Conservation (phyloP, 2,113 vertebrate genomes). For the Lampris megalopsis region DNA sequence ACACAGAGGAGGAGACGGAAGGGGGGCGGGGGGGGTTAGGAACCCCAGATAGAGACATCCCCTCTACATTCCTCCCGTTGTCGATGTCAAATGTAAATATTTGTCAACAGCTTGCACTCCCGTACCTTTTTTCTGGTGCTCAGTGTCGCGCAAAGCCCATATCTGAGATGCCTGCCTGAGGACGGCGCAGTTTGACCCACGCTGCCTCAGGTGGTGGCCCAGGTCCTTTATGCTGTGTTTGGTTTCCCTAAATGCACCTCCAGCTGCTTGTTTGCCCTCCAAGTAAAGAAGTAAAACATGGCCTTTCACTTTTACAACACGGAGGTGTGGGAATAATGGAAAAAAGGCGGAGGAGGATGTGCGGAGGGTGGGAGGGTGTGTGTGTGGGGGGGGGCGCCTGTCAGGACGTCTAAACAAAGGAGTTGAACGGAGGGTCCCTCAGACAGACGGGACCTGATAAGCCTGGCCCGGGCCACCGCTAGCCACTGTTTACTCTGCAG, state of each 20-base stretch:
- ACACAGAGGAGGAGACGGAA: conserved; percentile 66
- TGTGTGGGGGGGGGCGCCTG: conserved; percentile 67
- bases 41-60: conserved; percentile 62
- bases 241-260: conserved; percentile 68
- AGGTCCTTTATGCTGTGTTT: conserved; percentile 64
- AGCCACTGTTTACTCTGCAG: conserved; percentile 78
- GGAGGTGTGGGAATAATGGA: conserved; percentile 77
- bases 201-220: conserved; percentile 51
- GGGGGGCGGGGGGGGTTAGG: conserved; percentile 27
- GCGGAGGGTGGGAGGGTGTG: background rate
- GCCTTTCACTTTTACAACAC: conserved; percentile 82
- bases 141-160: conserved; percentile 39
- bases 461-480: conserved; percentile 64
- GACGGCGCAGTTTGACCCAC: conserved; percentile 35
- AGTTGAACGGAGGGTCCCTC: conserved; percentile 73
- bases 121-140: conserved; percentile 57
- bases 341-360: conserved; percentile 73
- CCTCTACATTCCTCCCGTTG: conserved; percentile 67
- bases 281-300: conserved; percentile 79
- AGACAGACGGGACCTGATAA: conserved; percentile 74
- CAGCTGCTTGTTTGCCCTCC: conserved; percentile 71
- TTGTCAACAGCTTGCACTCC: conserved; percentile 61
- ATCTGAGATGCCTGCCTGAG: conserved; percentile 53
- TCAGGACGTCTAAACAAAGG: conserved; percentile 78
- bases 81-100: conserved; percentile 72